Evolutionary conservation across 2,797 vertebrate genomes (phyloP).

Genomic region (Leptoclinus maculatus): DNA sequence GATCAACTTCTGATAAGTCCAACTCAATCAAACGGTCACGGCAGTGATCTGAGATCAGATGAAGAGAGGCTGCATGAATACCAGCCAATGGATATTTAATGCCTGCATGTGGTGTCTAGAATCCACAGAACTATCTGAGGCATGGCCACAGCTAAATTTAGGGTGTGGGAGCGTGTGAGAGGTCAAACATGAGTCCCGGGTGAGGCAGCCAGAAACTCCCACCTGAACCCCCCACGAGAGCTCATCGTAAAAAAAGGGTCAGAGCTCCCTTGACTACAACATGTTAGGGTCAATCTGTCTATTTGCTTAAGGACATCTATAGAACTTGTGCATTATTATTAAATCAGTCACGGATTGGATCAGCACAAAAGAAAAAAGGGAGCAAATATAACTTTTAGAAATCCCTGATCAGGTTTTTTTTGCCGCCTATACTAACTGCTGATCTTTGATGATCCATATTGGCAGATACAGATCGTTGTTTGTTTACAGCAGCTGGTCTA

Average conservation of each 20-base stretch:
- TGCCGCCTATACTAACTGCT: background rate
- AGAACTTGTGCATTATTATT: background rate
- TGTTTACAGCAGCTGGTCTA: too few relatives aligned
- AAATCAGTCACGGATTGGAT: background rate
- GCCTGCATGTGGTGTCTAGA: constrained; percentile 38
- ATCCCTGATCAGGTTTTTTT: too few relatives aligned
- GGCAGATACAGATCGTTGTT: too few relatives aligned
- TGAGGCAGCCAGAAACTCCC: constrained; percentile 54
- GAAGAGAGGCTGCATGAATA: constrained; percentile 19
- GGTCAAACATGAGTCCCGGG: constrained; percentile 63
- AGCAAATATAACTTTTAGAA: too few relatives aligned
- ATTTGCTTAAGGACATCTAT: background rate
- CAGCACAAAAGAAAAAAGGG: background rate
- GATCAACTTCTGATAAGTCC: background rate
- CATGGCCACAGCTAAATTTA: constrained; percentile 73
- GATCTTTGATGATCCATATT: background rate
- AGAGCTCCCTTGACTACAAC: constrained; percentile 21
- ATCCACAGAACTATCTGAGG: constrained; percentile 59
- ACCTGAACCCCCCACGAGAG: constrained; percentile 60
- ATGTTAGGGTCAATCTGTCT: constrained; percentile 4
- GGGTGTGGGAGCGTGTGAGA: constrained; percentile 76
- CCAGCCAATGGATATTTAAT: constrained; percentile 46
- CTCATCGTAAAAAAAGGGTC: constrained; percentile 42
- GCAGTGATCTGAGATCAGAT: constrained; percentile 29
- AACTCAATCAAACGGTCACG: constrained; percentile 2